Base-by-base conservation (phyloP, 2,113 vertebrate species). In the Oxygymnocypris stewartii region DNA sequence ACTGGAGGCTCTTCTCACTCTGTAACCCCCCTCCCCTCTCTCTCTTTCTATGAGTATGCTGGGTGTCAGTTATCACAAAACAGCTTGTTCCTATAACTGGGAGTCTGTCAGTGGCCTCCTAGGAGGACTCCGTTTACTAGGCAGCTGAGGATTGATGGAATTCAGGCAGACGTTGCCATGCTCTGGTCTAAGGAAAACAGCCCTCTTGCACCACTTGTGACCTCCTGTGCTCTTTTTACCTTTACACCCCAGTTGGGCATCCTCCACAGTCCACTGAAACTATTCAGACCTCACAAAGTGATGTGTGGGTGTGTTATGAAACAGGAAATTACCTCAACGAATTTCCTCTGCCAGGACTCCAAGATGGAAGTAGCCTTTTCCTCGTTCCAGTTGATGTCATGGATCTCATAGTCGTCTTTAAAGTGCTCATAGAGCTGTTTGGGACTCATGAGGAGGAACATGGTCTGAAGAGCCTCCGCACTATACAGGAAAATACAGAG, bases 401-500 rank as follows among this genome's bases (percentile, higher is more conserved):
- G 97, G 31, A 98, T 99, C 94, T 99, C 97, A 0, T 99, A 99
- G 94, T 99, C 97, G 0, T 98, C 98, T 89, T 97, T 97, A 94
- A 98, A 99, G 92, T 99, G 98, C 91, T 99, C 97, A 0, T 97
- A 99, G 25, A 99, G 96, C 93, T 99, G 98, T 84, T 96, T 97
- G 8, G 98, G 96, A 86, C 98, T 99, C 98, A 99, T 99, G 80
- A 99, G 95, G 89, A 99, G 96, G 94, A 97, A 99, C 95, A 98
- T 99, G 90, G 96, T 99, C 93, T 99, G 98, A 85, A 99, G 94
- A 90, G 98, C 98, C 93, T 99, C 97, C 0, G 97, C 97, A 18
- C 98, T 99, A 93, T 35, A 75, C 88, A 42, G 85, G 87, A 87
- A 88, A 40, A 57, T 25, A 44, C 0, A 67, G 18, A 91, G n/a